These are phyloP conservation scores for Noctilio leporinus DNA, from an alignment of 2,113 vertebrate species.

Conservation along the genomic window DNA sequence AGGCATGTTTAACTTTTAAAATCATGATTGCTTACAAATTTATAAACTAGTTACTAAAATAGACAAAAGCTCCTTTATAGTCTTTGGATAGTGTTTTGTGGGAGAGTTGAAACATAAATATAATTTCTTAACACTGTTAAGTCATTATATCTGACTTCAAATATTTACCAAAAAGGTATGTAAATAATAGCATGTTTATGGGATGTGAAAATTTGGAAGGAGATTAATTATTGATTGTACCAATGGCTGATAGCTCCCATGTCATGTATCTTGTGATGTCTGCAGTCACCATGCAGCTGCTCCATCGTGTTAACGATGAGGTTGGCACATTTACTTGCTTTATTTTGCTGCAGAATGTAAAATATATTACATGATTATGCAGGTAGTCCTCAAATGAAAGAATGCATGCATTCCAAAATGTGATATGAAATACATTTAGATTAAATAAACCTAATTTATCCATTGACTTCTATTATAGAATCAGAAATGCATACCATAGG, in stretches of 20 bases:
- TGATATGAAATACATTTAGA: slow-evolving; percentile 16
- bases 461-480: slow-evolving; percentile 28
- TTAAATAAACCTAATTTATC: slow-evolving; percentile 51
- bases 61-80: not conserved
- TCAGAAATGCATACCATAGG: slow-evolving; percentile 9
- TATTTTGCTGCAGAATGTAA: slow-evolving; percentile 34
- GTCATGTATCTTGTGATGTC: not conserved
- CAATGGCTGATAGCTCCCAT: not conserved
- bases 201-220: slow-evolving; percentile 17
- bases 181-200: not conserved
- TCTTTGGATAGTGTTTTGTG: not conserved
- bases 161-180: not conserved
- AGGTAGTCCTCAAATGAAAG: slow-evolving; percentile 50
- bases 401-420: not conserved
- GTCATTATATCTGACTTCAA: slow-evolving; percentile 13
- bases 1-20: slow-evolving; percentile 19
- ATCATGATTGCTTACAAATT: slow-evolving; percentile 40
- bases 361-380: not conserved
- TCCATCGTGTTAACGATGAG: slow-evolving; percentile 24
- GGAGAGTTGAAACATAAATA: not conserved
- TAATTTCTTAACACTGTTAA: not conserved
- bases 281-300: slow-evolving; percentile 20
- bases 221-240: slow-evolving; percentile 33
- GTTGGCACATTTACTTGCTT: slow-evolving; percentile 33
- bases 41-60: slow-evolving; percentile 45